These are phyloP conservation scores for Chesias legatella DNA, from an alignment of 2,888 invertebrate genomes.

Conservation along the genomic window DNA sequence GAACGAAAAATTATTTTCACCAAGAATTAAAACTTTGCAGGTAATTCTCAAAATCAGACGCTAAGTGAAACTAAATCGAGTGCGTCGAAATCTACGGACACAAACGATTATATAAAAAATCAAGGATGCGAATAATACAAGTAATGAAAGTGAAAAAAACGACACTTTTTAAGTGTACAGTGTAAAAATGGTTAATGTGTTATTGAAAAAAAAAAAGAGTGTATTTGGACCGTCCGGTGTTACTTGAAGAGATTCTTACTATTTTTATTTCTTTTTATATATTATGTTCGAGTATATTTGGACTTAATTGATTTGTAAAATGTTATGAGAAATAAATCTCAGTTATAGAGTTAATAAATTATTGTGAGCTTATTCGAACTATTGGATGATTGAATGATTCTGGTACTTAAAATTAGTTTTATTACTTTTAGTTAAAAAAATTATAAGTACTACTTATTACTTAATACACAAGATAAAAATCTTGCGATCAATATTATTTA, in stretches of 20 bases:
- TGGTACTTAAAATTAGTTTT: no score
- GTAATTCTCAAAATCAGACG: slow-evolving; percentile 41
- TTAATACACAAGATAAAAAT: no score
- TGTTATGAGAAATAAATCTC: no score
- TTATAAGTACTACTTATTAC: no score
- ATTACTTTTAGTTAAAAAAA: no score
- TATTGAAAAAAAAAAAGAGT: slow-evolving; percentile 7
- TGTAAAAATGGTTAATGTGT: slow-evolving; percentile 22
- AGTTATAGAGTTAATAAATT: no score
- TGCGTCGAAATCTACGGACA: slow-evolving; percentile 50
- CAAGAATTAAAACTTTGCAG: no score
- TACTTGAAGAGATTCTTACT: background rate
- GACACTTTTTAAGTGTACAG: slow-evolving; percentile 22
- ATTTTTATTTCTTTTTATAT: background rate
- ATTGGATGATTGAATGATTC: no score
- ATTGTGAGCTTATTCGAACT: no score
- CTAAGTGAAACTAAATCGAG: slow-evolving; percentile 43
- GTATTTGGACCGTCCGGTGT: slow-evolving; percentile 28
- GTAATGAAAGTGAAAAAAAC: slow-evolving; percentile 14
- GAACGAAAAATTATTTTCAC: no score
- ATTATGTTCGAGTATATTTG: background rate
- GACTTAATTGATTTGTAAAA: no score
- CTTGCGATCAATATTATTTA: no score
- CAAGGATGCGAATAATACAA: slow-evolving; percentile 42
- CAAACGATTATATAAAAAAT: slow-evolving; percentile 45